These are phyloP conservation scores for Novumbra hubbsi DNA, from an alignment of 2,797 vertebrate species.

Conservation along the genomic window DNA sequence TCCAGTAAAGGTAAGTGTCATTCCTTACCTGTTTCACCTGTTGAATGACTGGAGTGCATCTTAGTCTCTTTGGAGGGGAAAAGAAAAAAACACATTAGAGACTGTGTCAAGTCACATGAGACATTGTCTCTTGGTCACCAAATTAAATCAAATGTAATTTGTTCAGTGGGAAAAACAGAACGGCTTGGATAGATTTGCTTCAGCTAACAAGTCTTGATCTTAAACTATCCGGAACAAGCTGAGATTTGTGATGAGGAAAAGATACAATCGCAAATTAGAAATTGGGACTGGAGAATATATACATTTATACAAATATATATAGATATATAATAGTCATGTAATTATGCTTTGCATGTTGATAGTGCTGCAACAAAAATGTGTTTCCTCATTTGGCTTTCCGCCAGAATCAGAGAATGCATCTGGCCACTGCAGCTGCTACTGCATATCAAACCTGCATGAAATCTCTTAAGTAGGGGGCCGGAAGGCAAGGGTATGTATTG, in stretches of 20 bases:
- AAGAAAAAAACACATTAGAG: slow-evolving; percentile 2
- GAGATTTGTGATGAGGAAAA: no score
- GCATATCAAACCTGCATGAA: not conserved
- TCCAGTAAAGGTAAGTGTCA: not conserved
- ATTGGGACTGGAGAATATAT: no score
- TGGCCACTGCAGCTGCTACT: not conserved
- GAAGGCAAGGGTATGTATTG: not conserved
- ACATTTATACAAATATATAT: no score
- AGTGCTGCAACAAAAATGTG: not conserved
- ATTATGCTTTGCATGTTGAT: not conserved
- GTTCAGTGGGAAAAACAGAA: no score
- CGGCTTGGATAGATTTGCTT: no score
- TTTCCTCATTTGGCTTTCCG: not conserved
- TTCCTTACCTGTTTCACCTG: slow-evolving; percentile 40
- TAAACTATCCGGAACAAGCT: no score
- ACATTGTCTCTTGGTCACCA: not conserved
- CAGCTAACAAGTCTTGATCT: no score
- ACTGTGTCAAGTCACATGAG: not conserved
- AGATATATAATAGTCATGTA: no score
- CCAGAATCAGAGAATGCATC: not conserved
- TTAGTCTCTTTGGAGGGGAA: slow-evolving; percentile 54
- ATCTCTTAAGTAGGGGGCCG: not conserved
- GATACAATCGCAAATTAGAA: no score
- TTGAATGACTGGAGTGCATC: slow-evolving; percentile 27
- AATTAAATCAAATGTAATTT: no score